These are phyloP conservation scores for Drosophila macrospina DNA, from an alignment of 2,888 invertebrate genomes.

Conservation along the genomic window DNA sequence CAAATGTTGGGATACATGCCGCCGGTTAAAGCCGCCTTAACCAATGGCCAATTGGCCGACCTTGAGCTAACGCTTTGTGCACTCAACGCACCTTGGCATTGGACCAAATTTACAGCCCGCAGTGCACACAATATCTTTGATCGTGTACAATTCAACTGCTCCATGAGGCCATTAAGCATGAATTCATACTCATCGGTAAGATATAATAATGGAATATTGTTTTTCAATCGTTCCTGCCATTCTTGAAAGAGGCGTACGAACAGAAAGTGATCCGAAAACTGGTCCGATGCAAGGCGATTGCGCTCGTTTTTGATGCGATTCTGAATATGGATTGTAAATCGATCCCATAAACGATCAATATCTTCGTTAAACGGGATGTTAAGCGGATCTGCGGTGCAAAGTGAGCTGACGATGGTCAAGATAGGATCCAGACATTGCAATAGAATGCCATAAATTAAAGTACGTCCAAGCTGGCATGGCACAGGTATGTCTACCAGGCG, in stretches of 20 bases:
- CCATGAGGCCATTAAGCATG: conserved; percentile 64
- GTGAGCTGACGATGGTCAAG: conserved; percentile 93
- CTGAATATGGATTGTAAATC: conserved; percentile 82
- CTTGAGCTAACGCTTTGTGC: conserved; percentile 40
- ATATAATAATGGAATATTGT: conserved; percentile 23
- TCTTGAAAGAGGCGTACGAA: conserved; percentile 88
- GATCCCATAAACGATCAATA: conserved; percentile 59
- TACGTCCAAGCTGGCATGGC: conserved; percentile 95
- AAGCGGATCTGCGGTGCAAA: conserved; percentile 86
- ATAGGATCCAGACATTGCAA: conserved; percentile 97
- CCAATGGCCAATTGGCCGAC: conserved; percentile 55
- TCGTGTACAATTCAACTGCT: conserved; percentile 54
- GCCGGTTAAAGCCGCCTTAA: conserved; percentile 94
- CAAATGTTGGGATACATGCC: conserved; percentile 91
- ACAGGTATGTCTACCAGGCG: conserved; percentile 95
- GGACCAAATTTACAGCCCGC: conserved; percentile 44
- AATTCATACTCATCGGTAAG: conserved; percentile 67
- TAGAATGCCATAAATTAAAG: conserved; percentile 94
- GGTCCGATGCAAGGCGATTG: conserved; percentile 89
- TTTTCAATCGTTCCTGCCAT: conserved; percentile 47
- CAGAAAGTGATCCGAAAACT: conserved; percentile 95
- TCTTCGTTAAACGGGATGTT: conserved; percentile 50
- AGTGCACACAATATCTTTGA: conserved; percentile 42
- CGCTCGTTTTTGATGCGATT: conserved; percentile 78
- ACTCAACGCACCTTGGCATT: conserved; percentile 47